A percentile compares a stretch with the other conserved stretches of the same genome.
Evolutionary conservation across 2,113 vertebrate genomes (phyloP).

Genomic region (Sceloporus tristichus): DNA sequence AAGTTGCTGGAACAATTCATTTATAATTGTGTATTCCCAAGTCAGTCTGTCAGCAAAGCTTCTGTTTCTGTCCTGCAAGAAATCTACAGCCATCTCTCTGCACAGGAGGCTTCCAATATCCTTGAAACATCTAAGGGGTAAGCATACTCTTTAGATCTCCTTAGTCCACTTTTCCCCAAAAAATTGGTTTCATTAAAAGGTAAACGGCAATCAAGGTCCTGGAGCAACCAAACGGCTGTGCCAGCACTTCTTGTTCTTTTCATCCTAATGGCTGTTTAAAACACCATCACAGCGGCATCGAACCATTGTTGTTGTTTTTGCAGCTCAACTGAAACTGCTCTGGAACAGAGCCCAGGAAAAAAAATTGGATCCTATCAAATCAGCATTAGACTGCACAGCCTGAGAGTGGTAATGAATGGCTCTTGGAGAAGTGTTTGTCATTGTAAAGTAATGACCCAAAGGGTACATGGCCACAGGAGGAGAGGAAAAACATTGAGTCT

Average conservation of each 20-base stretch:
- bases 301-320: slow-evolving; percentile 67
- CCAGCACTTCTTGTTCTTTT: not conserved
- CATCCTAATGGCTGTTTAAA: slow-evolving; percentile 78
- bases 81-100: not conserved
- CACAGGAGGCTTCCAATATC: accelerated
- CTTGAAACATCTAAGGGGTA: accelerated
- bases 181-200: not conserved
- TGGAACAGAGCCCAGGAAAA: slow-evolving; percentile 80
- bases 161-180: not conserved
- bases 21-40: no score
- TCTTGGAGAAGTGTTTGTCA: slow-evolving; percentile 69
- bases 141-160: not conserved
- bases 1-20: no score
- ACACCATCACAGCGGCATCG: slow-evolving; percentile 79
- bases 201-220: not conserved
- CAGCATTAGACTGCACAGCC: slow-evolving; percentile 74
- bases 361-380: slow-evolving; percentile 82
- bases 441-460: slow-evolving; percentile 58
- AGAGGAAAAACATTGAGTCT: no score
- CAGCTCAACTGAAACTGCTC: slow-evolving; percentile 75
- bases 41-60: no score
- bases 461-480: no score
- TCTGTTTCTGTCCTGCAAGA: not conserved
- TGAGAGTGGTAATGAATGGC: slow-evolving; percentile 73
- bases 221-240: not conserved